These are phyloP conservation scores for Meteorus colon DNA, from an alignment of 2,888 invertebrate species.

Conservation along the genomic window DNA sequence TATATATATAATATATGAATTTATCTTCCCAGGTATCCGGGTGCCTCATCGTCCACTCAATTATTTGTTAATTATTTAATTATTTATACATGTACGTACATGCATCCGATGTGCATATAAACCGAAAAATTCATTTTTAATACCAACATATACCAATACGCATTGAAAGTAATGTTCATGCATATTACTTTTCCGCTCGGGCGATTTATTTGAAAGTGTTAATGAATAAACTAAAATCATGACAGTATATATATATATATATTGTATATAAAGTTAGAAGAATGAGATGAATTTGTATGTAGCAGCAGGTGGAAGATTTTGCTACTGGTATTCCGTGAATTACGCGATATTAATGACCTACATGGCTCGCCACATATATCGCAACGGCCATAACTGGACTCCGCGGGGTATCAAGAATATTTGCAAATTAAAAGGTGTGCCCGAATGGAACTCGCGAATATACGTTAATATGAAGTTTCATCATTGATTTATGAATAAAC, in stretches of 20 bases:
- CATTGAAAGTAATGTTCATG: not conserved
- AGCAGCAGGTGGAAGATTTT: conserved; percentile 32
- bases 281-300: not conserved
- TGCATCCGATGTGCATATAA: no score
- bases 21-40: not conserved
- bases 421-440: conserved; percentile 25
- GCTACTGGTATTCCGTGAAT: conserved; percentile 43
- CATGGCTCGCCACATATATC: conserved; percentile 17
- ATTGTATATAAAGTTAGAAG: not conserved
- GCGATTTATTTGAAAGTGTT: not conserved
- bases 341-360: conserved; percentile 43
- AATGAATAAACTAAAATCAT: not conserved
- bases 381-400: conserved; percentile 17
- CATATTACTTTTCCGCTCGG: not conserved
- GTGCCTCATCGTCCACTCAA: not conserved
- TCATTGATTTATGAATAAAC: conserved; percentile 9
- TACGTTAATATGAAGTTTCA: not conserved
- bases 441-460: conserved; percentile 29
- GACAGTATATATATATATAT: not conserved
- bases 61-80: not conserved
- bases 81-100: not conserved
- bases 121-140: no score
- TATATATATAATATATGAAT: not conserved
- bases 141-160: not conserved
- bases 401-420: conserved; percentile 29